Conservation (phyloP, 2,888 invertebrate species). For the Halocaridina rubra region DNA sequence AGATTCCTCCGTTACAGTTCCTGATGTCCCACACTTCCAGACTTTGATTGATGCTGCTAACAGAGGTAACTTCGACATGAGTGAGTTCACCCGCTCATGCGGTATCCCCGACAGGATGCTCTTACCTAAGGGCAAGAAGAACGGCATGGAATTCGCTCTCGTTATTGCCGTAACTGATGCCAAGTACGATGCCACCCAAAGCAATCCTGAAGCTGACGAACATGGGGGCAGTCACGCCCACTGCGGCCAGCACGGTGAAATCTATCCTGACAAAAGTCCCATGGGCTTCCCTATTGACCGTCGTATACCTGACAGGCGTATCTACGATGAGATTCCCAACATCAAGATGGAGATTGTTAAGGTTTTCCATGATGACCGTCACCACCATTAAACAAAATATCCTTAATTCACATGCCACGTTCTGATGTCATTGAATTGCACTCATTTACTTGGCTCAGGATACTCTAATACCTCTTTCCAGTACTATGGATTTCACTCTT, state of each 20-base stretch:
- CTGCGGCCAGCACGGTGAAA: constrained; percentile 17
- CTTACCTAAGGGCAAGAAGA: constrained; percentile 55
- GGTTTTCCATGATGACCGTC: background rate
- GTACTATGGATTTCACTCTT: no score
- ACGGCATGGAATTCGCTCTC: constrained; percentile 46
- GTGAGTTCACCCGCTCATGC: constrained; percentile 4
- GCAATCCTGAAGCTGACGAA: background rate
- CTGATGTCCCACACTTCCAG: constrained; percentile 69
- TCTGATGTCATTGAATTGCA: no score
- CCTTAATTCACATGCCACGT: no score
- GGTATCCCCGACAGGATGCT: constrained; percentile 64
- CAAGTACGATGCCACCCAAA: background rate
- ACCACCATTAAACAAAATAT: no score
- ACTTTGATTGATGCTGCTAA: constrained; percentile 37
- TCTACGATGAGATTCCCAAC: constrained; percentile 22
- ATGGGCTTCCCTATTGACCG: constrained; percentile 56
- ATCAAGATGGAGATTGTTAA: background rate
- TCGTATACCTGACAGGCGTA: constrained; percentile 25
- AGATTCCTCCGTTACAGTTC: constrained; percentile 75
- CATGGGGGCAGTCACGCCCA: constrained; percentile 10
- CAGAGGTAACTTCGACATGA: constrained; percentile 10
- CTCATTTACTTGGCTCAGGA: no score
- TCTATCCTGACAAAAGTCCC: constrained; percentile 50
- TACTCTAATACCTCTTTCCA: no score
- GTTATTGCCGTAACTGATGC: constrained; percentile 47